Evolutionary conservation across 2,113 vertebrate species (phyloP).

Genomic region (Heterocephalus glaber): DNA sequence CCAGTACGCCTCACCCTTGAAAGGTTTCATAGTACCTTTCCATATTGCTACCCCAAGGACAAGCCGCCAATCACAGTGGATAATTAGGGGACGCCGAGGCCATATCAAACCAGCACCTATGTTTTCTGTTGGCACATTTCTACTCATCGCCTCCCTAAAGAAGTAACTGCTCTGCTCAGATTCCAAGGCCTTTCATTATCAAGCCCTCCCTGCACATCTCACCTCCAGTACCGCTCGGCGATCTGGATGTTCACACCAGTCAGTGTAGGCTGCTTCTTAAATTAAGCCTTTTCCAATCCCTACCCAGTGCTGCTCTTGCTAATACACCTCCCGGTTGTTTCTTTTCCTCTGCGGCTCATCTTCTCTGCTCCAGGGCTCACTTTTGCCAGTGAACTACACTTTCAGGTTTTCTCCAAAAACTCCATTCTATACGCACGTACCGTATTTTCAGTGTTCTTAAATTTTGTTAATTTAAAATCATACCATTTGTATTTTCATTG

Average conservation of each 20-base stretch:
- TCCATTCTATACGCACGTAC: not conserved
- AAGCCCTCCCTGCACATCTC: not conserved
- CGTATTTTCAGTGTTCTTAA: not conserved
- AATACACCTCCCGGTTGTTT: not conserved
- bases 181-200: not conserved
- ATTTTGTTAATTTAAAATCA: not conserved
- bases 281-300: not conserved
- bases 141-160: not conserved
- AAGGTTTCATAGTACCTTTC: not conserved
- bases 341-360: not conserved
- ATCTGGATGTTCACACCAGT: accelerated
- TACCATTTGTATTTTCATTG: not conserved
- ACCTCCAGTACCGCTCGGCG: not conserved
- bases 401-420: not conserved
- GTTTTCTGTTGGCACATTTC: not conserved
- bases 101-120: accelerated
- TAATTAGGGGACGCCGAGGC: too few species aligned
- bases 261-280: not conserved
- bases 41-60: too few species aligned
- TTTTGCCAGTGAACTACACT: not conserved
- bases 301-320: not conserved
- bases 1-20: not conserved
- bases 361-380: not conserved
- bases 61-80: not conserved
- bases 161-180: not conserved